These are phyloP conservation scores for Naja naja DNA, from an alignment of 2,113 vertebrate species.

Conservation along the genomic window DNA sequence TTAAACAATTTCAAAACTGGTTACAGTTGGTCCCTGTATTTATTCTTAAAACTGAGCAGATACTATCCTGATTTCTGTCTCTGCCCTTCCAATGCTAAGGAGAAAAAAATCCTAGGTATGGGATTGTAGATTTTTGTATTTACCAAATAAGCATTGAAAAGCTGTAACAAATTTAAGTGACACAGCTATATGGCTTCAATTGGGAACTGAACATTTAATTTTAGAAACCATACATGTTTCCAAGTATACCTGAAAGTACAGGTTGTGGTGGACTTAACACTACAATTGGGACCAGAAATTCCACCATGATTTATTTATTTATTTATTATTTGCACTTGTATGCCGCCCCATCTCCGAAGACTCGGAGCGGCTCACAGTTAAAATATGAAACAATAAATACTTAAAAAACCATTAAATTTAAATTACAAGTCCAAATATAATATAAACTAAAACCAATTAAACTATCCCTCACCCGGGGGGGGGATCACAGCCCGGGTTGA, in stretches of 20 bases:
- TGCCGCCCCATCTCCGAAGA: too few species aligned
- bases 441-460: too few species aligned
- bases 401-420: too few species aligned
- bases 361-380: too few species aligned
- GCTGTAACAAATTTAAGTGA: not conserved
- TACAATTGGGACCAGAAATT: not conserved
- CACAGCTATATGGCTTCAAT: not conserved
- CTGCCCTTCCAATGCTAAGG: not conserved
- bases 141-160: not conserved
- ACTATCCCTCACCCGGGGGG: too few species aligned
- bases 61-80: not conserved
- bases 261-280: not conserved
- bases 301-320: too few species aligned
- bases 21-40: not conserved
- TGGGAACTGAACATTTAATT: too few species aligned
- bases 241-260: not conserved
- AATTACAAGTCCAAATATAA: too few species aligned
- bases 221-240: not conserved
- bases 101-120: not conserved
- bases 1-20: not conserved
- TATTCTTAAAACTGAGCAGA: not conserved
- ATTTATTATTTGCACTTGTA: too few species aligned
- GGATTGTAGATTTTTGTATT: not conserved
- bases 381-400: too few species aligned
- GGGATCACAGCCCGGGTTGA: too few species aligned